Evolutionary conservation across 2,888 invertebrate genomes (phyloP), one percentile per base, ranked within the genome.

Genomic region (Ochropleura leucogaster): DNA sequence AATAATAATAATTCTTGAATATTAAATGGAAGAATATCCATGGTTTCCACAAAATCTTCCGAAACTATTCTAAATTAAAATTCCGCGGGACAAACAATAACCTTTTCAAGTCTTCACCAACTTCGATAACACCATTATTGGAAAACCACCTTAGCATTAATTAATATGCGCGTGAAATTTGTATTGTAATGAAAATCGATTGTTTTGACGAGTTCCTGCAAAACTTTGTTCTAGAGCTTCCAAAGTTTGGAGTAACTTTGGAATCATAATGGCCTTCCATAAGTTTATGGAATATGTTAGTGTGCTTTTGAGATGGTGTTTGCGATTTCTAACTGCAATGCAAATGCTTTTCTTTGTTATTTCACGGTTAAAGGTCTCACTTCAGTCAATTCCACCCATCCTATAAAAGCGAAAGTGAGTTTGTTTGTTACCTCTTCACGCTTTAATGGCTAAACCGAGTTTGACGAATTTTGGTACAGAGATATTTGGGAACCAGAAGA

Each of bases 151-250:
- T 74, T 59, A 67, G 68, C 55, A 65, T 74, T 75, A 80, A 80
- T 88, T 78, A 87, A 80, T 76, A 73, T 60, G 53, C 42, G 49
- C 74, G 64, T 7, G 76, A 78, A 77, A 80, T 80, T 75, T 73
- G 70, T 82, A 83, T 81, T 79, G 74, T 83, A 84, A 85, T 86
- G 72, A 66, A 79, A 81, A 87, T 85, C 87, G 85, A 80, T 88
- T 85, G 82, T 85, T 87, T 88, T 85, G 76, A 75, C 63, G 77
- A 88, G 87, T 81, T 80, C 65, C 63, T 30, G 42, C 62, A 20
- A 65, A 87, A 81, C 81, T 87, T 87, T 40, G 70, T 60, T 63
- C 85, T 85, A 83, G 75, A 62, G 47, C 47, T 51, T 67, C 10
- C 44, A 9, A 74, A 80, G 72, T 86, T 86, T 71, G 42, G 16